Evolutionary conservation across 2,888 invertebrate genomes (phyloP).

Genomic region (Resseliella maxima): DNA sequence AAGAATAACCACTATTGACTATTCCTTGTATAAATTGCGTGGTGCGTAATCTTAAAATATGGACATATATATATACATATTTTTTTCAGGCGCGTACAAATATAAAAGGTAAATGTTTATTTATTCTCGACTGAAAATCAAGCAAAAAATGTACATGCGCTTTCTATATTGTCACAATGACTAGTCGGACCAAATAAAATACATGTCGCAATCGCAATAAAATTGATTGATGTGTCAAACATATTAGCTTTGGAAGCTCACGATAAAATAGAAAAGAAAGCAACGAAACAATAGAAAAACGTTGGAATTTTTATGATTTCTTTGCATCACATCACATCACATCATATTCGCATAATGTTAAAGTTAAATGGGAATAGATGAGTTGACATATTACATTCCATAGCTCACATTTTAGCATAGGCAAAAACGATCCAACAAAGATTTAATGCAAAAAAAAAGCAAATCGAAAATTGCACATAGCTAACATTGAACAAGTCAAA

Average conservation of each 20-base stretch:
- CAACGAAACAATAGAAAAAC: not conserved
- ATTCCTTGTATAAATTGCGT: too few relatives aligned
- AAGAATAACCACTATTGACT: not conserved
- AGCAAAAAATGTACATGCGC: not conserved
- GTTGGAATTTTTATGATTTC: slow-evolving; percentile 24
- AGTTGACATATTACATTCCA: slow-evolving; percentile 18
- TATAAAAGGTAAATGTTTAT: not conserved
- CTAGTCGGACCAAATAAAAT: not conserved
- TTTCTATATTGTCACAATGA: not conserved
- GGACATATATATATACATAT: too few relatives aligned
- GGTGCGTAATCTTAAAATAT: not conserved
- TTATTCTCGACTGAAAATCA: not conserved
- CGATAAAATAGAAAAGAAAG: slow-evolving; percentile 10
- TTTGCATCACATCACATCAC: slow-evolving; percentile 12
- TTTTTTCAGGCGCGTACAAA: too few relatives aligned
- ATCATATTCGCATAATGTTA: slow-evolving; percentile 32
- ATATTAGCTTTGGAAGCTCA: not conserved
- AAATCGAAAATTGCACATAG: not conserved
- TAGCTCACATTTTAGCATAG: not conserved
- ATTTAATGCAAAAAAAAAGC: not conserved
- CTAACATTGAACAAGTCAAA: not conserved
- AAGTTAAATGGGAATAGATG: not conserved
- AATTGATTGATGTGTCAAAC: slow-evolving; percentile 25
- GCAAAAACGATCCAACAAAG: not conserved
- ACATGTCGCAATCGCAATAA: not conserved